These are phyloP conservation scores for Cryptophagus acutangulus DNA, from an alignment of 2,888 invertebrate genomes.

Conservation along the genomic window DNA sequence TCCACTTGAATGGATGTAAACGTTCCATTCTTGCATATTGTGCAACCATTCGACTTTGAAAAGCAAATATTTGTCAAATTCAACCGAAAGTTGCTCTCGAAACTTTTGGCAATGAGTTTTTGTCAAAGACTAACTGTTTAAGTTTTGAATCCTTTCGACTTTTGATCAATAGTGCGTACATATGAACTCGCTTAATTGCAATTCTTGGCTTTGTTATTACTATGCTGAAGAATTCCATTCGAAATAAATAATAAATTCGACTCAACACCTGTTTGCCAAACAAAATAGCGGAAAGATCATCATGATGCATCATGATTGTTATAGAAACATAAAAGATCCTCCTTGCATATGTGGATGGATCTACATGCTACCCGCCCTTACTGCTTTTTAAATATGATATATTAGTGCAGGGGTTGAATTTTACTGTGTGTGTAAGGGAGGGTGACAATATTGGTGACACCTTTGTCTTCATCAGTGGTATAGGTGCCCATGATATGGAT, in stretches of 20 bases:
- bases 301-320: background rate
- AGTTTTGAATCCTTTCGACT: constrained; percentile 19
- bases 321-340: too few relatives aligned
- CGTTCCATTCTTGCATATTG: too few relatives aligned
- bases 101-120: constrained; percentile 36
- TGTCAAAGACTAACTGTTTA: constrained; percentile 26
- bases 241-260: too few relatives aligned
- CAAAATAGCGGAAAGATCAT: too few relatives aligned
- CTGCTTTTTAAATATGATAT: constrained; percentile 33
- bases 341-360: too few relatives aligned
- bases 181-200: too few relatives aligned
- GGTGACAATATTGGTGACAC: background rate
- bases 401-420: constrained; percentile 19
- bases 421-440: background rate
- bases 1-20: too few relatives aligned
- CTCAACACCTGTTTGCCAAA: too few relatives aligned
- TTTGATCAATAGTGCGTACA: constrained; percentile 36
- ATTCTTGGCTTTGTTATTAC: constrained; percentile 35
- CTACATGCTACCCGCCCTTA: constrained; percentile 25
- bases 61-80: constrained; percentile 35
- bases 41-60: too few relatives aligned
- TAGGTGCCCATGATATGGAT: too few relatives aligned
- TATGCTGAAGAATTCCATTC: constrained; percentile 20
- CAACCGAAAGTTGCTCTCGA: constrained; percentile 27
- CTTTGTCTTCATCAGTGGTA: constrained; percentile 4